phyloP scores from a whole-genome alignment of 2,113 vertebrate species.

The Myxocyprinus asiaticus region DNA sequence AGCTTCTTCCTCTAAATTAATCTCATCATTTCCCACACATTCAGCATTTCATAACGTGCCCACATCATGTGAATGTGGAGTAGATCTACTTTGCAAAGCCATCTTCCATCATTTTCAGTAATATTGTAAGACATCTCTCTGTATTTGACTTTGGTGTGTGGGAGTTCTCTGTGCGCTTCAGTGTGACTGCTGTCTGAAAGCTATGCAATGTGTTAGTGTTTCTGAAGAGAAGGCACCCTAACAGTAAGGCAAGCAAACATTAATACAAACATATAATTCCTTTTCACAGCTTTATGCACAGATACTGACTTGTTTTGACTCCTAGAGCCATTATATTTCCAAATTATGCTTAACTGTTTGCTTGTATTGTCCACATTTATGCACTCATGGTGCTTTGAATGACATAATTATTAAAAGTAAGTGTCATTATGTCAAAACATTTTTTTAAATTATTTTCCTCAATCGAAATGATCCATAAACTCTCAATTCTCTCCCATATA shows the following conservation, averaged over 20 bases:
- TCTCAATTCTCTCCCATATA: too few species aligned
- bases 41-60: neutral
- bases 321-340: neutral
- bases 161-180: conserved; percentile 7
- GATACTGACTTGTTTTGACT: neutral
- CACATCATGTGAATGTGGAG: conserved; percentile 8
- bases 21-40: neutral
- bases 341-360: neutral
- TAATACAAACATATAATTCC: neutral
- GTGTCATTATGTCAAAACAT: too few species aligned
- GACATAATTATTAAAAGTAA: too few species aligned
- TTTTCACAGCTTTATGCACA: conserved; percentile 23
- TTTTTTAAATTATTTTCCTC: too few species aligned
- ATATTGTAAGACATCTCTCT: neutral
- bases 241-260: neutral
- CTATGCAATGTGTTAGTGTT: neutral
- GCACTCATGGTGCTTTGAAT: too few species aligned
- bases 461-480: too few species aligned
- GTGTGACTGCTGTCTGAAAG: neutral
- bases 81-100: neutral
- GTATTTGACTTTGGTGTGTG: neutral
- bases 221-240: neutral
- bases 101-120: conserved; percentile 12
- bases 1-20: neutral
- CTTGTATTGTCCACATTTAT: neutral